A percentile compares a stretch with the other conserved stretches of the same genome.
These are phyloP conservation scores for Malacosoma neustria DNA, from an alignment of 2,888 invertebrate species.

Conservation along the genomic window DNA sequence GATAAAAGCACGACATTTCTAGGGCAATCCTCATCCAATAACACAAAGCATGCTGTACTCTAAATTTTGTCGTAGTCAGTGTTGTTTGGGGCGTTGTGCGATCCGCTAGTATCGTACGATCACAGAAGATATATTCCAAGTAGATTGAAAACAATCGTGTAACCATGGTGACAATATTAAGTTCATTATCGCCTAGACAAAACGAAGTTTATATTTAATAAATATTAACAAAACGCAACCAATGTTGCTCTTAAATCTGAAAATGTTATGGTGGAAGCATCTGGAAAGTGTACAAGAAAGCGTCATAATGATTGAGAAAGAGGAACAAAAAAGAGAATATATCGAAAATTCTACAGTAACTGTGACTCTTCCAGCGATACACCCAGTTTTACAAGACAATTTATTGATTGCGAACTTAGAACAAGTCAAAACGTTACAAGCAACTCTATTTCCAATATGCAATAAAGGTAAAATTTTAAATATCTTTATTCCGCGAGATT, in stretches of 20 bases:
- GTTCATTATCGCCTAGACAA: conserved; percentile 22
- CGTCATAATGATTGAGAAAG: conserved; percentile 56
- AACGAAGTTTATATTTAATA: conserved; percentile 26
- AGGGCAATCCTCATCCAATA: conserved; percentile 46
- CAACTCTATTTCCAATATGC: conserved; percentile 78
- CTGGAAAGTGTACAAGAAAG: conserved; percentile 47
- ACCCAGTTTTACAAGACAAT: conserved; percentile 54
- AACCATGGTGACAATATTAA: conserved; percentile 51
- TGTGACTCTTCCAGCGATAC: conserved; percentile 45
- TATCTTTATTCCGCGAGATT: background rate
- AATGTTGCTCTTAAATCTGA: conserved; percentile 29
- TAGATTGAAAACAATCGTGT: conserved; percentile 33
- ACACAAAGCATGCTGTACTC: conserved; percentile 41
- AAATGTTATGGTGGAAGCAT: conserved; percentile 73
- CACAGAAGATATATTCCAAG: conserved; percentile 21
- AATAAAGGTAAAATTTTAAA: conserved; percentile 58
- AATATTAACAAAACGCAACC: conserved; percentile 24
- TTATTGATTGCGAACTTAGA: conserved; percentile 57
- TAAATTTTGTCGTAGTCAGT: conserved; percentile 53
- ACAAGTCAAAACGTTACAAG: conserved; percentile 79
- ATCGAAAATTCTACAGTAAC: conserved; percentile 51
- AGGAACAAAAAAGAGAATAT: conserved; percentile 49
- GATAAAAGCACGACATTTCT: conserved; percentile 46
- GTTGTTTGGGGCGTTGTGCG: conserved; percentile 46
- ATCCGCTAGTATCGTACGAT: conserved; percentile 34